Conservation (phyloP, 1,140 invertebrate species). For the Eupristina koningsbergeri region DNA sequence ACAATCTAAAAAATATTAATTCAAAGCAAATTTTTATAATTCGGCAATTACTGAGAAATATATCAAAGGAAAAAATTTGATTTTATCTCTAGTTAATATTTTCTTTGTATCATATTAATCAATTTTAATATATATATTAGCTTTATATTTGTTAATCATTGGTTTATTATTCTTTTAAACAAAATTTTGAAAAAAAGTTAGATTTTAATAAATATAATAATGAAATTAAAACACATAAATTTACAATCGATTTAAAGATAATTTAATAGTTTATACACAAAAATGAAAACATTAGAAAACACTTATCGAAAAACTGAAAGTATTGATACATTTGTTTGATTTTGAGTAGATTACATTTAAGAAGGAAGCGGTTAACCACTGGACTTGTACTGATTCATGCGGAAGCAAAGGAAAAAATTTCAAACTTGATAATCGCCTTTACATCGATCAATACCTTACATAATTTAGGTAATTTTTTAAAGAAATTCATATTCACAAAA, state of each 20-base stretch:
- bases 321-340: neutral
- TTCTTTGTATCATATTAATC: too few relatives aligned
- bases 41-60: too few relatives aligned
- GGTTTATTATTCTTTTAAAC: too few relatives aligned
- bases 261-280: neutral
- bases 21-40: too few relatives aligned
- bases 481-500: neutral
- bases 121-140: too few relatives aligned
- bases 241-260: neutral
- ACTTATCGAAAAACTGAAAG: neutral
- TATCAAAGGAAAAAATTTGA: too few relatives aligned
- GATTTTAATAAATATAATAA: too few relatives aligned
- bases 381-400: neutral
- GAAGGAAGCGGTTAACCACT: conserved; percentile 21
- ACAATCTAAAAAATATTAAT: too few relatives aligned
- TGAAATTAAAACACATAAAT: neutral
- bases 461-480: neutral
- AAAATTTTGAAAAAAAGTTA: too few relatives aligned
- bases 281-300: neutral
- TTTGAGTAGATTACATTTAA: conserved; percentile 12
- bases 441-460: neutral
- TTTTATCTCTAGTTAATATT: too few relatives aligned
- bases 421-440: neutral
- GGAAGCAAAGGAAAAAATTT: neutral
- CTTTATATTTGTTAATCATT: too few relatives aligned